Conservation (phyloP, 2,888 invertebrate species). For the Blastobasis lacticolella region DNA sequence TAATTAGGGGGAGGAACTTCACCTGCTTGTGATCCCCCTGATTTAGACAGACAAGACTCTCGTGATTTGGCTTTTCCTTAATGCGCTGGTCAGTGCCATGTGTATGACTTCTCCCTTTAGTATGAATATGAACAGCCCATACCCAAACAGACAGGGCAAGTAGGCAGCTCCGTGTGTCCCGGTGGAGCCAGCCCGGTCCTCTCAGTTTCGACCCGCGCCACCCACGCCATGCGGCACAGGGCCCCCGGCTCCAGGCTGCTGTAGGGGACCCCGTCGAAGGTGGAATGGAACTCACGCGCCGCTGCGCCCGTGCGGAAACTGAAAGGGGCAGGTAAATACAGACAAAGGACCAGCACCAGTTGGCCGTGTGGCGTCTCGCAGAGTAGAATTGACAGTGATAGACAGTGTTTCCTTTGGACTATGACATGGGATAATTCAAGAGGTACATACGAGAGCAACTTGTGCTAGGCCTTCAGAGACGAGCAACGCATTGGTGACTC, state of each 20-base stretch:
- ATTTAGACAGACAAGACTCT: too few species aligned
- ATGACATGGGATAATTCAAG: too few species aligned
- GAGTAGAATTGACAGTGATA: too few species aligned
- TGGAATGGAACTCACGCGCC: slow-evolving; percentile 93
- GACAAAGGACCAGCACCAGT: too few species aligned
- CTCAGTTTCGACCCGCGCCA: slow-evolving; percentile 91
- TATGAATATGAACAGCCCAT: not conserved
- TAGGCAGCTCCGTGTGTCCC: slow-evolving; percentile 94
- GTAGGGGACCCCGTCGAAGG: slow-evolving; percentile 94
- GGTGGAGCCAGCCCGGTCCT: slow-evolving; percentile 82
- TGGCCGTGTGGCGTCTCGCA: too few species aligned
- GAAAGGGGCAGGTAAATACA: slow-evolving; percentile 1
- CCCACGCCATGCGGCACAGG: slow-evolving; percentile 95
- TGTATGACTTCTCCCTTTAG: not conserved
- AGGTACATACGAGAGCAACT: too few species aligned
- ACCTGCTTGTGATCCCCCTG: too few species aligned
- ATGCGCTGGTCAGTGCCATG: not conserved
- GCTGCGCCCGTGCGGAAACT: slow-evolving; percentile 83
- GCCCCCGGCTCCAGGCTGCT: slow-evolving; percentile 94
- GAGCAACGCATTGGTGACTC: too few species aligned
- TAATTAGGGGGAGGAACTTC: too few species aligned
- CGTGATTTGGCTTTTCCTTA: too few species aligned
- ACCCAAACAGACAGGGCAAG: slow-evolving; percentile 94
- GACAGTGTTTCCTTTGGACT: too few species aligned
- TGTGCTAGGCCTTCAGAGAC: too few species aligned